Conservation (phyloP, 2,797 vertebrate genomes). For the Hydrophis major region DNA sequence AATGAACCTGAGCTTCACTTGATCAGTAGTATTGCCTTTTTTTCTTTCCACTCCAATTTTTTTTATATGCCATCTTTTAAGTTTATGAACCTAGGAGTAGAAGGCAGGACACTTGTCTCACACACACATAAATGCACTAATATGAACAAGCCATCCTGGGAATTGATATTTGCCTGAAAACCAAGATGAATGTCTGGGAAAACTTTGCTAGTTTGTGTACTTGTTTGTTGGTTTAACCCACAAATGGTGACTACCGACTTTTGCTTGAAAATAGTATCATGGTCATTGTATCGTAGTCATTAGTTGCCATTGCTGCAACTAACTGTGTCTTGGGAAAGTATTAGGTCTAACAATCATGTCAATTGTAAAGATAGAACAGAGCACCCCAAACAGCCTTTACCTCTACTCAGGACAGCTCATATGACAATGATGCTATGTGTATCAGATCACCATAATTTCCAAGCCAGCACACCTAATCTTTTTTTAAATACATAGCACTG, state of each 20-base stretch:
- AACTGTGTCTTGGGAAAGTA: background rate
- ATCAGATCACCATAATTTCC: background rate
- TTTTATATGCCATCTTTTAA: background rate
- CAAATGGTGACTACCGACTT: background rate
- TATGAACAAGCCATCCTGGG: background rate
- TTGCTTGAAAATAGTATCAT: background rate
- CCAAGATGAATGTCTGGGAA: background rate
- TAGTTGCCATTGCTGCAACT: background rate
- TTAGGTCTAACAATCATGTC: background rate
- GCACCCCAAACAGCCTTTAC: background rate
- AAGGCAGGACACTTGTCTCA: background rate
- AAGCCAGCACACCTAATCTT: background rate
- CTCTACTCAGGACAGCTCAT: background rate
- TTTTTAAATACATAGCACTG: background rate
- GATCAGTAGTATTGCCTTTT: background rate
- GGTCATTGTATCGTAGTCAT: background rate
- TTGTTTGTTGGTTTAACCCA: background rate
- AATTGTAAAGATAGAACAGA: background rate
- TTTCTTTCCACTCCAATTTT: background rate
- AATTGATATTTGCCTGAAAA: background rate
- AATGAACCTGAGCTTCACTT: background rate
- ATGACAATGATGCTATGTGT: background rate
- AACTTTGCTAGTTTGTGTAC: background rate
- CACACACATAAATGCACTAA: background rate
- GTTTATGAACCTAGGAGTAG: background rate